These are phyloP conservation scores for Hirtodrosophila alboralis DNA, from an alignment of 2,888 invertebrate genomes.

Conservation along the genomic window DNA sequence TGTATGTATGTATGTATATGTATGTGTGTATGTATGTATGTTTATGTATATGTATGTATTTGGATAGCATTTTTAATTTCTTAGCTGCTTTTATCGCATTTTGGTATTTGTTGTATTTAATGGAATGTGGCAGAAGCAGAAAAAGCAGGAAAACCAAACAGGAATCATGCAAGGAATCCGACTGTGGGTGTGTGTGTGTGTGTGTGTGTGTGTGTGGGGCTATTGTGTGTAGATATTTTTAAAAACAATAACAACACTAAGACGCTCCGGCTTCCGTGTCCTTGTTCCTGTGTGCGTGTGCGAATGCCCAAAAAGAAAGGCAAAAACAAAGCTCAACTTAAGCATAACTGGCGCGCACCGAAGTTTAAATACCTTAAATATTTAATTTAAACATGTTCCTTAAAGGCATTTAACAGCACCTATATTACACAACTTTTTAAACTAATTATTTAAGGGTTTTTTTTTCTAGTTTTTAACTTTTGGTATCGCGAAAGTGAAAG, in stretches of 20 bases:
- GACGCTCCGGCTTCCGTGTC: constrained; percentile 43
- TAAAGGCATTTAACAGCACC: too few species aligned
- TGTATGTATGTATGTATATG: constrained; percentile 11
- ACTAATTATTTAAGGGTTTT: too few species aligned
- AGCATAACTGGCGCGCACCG: constrained; percentile 17
- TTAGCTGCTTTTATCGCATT: constrained; percentile 64
- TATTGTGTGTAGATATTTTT: constrained; percentile 19
- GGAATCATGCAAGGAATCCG: constrained; percentile 59
- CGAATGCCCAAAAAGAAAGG: constrained; percentile 14
- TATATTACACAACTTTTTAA: too few species aligned
- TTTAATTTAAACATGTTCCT: too few species aligned
- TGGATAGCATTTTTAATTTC: constrained; percentile 68
- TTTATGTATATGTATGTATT: constrained; percentile 23
- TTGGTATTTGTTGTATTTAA: constrained; percentile 63
- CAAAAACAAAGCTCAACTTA: constrained; percentile 22
- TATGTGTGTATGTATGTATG: constrained; percentile 7
- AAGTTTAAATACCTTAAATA: constrained; percentile 26
- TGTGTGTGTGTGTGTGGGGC: background rate
- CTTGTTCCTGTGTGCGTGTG: constrained; percentile 12
- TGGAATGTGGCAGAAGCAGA: constrained; percentile 58
- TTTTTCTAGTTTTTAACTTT: too few species aligned
- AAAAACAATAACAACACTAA: constrained; percentile 47
- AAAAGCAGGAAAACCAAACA: constrained; percentile 44
- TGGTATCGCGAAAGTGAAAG: too few species aligned
- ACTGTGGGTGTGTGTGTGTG: constrained; percentile 9